phyloP scores from a whole-genome alignment of 2,113 vertebrate genomes.

The Physeter macrocephalus region DNA sequence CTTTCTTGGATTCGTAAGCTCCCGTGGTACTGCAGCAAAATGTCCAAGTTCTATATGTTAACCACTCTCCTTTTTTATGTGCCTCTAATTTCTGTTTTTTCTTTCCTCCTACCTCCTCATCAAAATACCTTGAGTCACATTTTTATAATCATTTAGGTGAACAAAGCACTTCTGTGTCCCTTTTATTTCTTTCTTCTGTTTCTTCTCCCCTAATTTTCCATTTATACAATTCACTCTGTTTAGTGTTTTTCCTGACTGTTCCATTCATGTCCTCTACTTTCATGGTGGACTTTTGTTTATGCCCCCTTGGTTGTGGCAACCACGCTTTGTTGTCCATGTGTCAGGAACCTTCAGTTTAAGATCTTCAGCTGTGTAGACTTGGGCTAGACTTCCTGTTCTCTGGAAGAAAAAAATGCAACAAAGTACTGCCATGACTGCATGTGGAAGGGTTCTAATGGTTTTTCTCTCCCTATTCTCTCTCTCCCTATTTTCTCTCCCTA shows the following conservation, averaged over 20 bases:
- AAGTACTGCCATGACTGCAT: neutral
- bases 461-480: neutral
- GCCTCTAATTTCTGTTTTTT: slow-evolving; percentile 9
- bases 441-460: neutral
- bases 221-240: neutral
- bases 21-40: neutral
- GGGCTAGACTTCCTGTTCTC: neutral
- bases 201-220: neutral
- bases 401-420: neutral
- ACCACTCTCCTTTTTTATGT: neutral
- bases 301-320: neutral
- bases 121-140: neutral
- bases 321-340: neutral
- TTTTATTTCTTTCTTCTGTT: neutral
- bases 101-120: neutral
- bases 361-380: neutral
- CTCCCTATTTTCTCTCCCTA: neutral
- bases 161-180: neutral
- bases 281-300: neutral
- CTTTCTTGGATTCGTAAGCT: neutral
- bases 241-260: neutral
- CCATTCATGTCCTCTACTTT: neutral
- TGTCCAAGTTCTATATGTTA: neutral
- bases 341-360: neutral
- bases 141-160: neutral